Base-by-base conservation (phyloP, 2,888 invertebrate genomes). In the Pristionchus mayeri region DNA sequence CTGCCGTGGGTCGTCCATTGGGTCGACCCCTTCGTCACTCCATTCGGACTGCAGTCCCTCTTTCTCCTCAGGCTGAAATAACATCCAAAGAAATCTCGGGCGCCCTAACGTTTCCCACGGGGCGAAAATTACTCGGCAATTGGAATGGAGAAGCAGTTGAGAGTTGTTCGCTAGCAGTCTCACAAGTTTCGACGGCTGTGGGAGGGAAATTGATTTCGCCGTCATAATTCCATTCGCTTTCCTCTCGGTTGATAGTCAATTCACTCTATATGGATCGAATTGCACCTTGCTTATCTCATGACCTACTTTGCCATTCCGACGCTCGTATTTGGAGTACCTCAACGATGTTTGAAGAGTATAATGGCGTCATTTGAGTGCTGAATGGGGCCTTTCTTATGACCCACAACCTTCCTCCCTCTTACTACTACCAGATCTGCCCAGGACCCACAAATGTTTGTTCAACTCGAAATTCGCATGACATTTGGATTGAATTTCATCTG, bases 31-130 rank as follows among this genome's bases (percentile, higher is more conserved):
- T 13, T 1, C 60, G 60, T 60, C 34, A 21, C 57, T 30, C 11
- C 27, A 0, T 60, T 60, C 30, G 4, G 21, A 1, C 18, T 13
- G 63, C 18, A 13, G 6, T 13, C 44, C 44, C 44, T 44, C 13
- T 44, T 13, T 13, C 44, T 44, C 44, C 44, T 13, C 0, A 13
- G 21, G 63, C 34, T 63, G 63, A 63, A 63, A 63, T 63, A 63
- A 63, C 63, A 63, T 63, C 63, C 63, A 63, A 63, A 63, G 63
- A 63, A 63, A 37, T 63, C 54, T n/a, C 24, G n/a, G 44, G 54
- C 54, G 54, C 54, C 24, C 54, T 24, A 13, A 34, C 30, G 34
- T 34, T 54, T 71, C 71, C 24, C 71, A 71, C 71, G 71, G 40
- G 16, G 71, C 71, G 40, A 71, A 37, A 71, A 44, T 71, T 71